Evolutionary conservation across 2,888 invertebrate species (phyloP).

Genomic region (Scaptomyza cyrtandrae): DNA sequence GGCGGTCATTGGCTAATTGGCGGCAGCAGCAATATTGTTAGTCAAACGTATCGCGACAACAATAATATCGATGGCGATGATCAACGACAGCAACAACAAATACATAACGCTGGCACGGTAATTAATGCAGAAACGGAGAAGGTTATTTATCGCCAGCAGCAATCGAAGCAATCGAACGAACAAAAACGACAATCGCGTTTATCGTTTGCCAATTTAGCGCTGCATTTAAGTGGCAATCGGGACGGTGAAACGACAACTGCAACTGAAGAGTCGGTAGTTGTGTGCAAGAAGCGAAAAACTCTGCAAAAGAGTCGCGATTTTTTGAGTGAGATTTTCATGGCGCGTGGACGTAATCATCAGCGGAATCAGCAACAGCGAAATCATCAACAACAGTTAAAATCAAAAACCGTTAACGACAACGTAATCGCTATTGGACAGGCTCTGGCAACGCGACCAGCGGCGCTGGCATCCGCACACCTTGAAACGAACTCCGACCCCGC

Average conservation of each 20-base stretch:
- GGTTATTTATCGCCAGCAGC: constrained; percentile 59
- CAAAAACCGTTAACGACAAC: constrained; percentile 38
- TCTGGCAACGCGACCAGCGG: constrained; percentile 29
- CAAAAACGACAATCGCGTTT: constrained; percentile 74
- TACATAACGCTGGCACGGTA: constrained; percentile 47
- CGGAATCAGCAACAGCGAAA: constrained; percentile 76
- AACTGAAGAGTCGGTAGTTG: constrained; percentile 6
- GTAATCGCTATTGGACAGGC: constrained; percentile 59
- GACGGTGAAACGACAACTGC: constrained; percentile 13
- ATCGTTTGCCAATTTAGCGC: constrained; percentile 64
- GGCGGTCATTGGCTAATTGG: constrained; percentile 66
- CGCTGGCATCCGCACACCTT: constrained; percentile 77
- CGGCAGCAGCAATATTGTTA: constrained; percentile 31
- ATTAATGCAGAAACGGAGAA: constrained; percentile 51
- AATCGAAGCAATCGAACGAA: constrained; percentile 56
- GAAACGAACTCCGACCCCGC: constrained; percentile 82
- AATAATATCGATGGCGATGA: constrained; percentile 53
- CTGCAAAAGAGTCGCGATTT: constrained; percentile 81
- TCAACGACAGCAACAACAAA: constrained; percentile 17
- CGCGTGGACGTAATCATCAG: constrained; percentile 84
- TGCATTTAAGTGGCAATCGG: constrained; percentile 37
- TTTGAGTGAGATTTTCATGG: constrained; percentile 83
- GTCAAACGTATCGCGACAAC: constrained; percentile 32
- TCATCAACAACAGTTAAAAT: constrained; percentile 40
- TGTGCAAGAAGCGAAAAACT: constrained; percentile 67